Percentiles rank a stretch among this genome's conserved stretches.
Conservation (phyloP, 2,888 invertebrate genomes). For the Nycteola revayana region DNA sequence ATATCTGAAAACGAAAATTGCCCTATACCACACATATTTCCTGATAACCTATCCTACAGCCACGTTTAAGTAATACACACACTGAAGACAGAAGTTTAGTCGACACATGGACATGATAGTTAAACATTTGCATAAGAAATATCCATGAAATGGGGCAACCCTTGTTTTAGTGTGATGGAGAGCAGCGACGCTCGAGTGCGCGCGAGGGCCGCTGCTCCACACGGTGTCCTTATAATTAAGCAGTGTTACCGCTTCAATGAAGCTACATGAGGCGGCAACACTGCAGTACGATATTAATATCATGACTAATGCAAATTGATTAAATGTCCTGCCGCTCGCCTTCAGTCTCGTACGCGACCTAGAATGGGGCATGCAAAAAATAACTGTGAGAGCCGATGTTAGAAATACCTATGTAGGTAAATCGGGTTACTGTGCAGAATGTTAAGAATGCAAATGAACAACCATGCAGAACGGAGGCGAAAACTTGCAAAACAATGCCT, state of each 20-base stretch:
- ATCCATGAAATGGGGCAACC: slow-evolving; percentile 82
- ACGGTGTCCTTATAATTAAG: slow-evolving; percentile 55
- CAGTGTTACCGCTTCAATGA: slow-evolving; percentile 44
- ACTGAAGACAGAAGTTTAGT: slow-evolving; percentile 74
- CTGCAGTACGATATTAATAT: slow-evolving; percentile 51
- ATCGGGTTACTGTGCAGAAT: slow-evolving; percentile 75
- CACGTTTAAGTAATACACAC: slow-evolving; percentile 68
- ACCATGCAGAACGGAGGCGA: slow-evolving; percentile 77
- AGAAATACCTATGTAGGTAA: slow-evolving; percentile 69
- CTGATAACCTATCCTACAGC: slow-evolving; percentile 69
- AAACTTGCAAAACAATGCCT: slow-evolving; percentile 65
- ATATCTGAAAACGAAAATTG: slow-evolving; percentile 82
- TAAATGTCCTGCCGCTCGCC: slow-evolving; percentile 47
- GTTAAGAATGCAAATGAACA: slow-evolving; percentile 78
- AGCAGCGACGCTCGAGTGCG: slow-evolving; percentile 49
- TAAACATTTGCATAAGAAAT: slow-evolving; percentile 72
- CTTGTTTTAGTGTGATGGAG: slow-evolving; percentile 71
- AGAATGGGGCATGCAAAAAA: slow-evolving; percentile 72
- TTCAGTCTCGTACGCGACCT: slow-evolving; percentile 60
- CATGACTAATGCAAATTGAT: slow-evolving; percentile 58
- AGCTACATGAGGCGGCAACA: slow-evolving; percentile 44
- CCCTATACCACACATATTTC: slow-evolving; percentile 82
- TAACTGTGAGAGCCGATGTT: slow-evolving; percentile 62
- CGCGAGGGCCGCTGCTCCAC: slow-evolving; percentile 48
- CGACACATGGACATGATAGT: slow-evolving; percentile 79